Evolutionary conservation across 1,140 invertebrate species (phyloP).

Genomic region (Camponotus floridanus): DNA sequence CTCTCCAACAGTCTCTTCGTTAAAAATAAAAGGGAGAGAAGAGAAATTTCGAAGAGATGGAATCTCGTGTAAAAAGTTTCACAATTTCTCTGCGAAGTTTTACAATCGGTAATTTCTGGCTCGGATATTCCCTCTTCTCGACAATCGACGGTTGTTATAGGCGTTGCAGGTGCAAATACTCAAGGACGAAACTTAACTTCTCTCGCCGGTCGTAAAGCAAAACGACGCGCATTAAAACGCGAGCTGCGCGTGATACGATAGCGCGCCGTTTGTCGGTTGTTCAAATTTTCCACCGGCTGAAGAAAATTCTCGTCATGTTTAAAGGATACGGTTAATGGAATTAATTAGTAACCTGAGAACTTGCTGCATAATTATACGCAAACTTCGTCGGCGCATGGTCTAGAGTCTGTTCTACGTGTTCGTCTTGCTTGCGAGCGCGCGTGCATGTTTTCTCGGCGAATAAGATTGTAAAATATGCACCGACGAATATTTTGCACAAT

Average conservation of each 20-base stretch:
- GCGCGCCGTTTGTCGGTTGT: constrained; percentile 46
- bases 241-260: constrained; percentile 15
- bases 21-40: not conserved
- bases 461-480: constrained; percentile 61
- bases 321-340: constrained; percentile 59
- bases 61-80: not conserved
- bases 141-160: constrained; percentile 12
- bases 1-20: not conserved
- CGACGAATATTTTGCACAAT: constrained; percentile 60
- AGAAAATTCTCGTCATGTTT: constrained; percentile 60
- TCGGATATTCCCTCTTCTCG: not conserved
- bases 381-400: constrained; percentile 40
- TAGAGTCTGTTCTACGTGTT: constrained; percentile 28
- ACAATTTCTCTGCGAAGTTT: constrained; percentile 1
- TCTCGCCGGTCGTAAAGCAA: constrained; percentile 10
- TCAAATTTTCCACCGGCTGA: constrained; percentile 38
- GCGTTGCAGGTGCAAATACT: constrained; percentile 30
- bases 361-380: constrained; percentile 57
- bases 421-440: constrained; percentile 11
- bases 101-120: constrained; percentile 13
- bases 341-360: constrained; percentile 55
- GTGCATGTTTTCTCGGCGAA: constrained; percentile 21
- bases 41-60: not conserved
- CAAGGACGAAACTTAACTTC: constrained; percentile 44
- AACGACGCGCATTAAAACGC: constrained; percentile 47